These are phyloP conservation scores for Drosophila varians DNA, from an alignment of 1,140 invertebrate genomes.

Conservation along the genomic window DNA sequence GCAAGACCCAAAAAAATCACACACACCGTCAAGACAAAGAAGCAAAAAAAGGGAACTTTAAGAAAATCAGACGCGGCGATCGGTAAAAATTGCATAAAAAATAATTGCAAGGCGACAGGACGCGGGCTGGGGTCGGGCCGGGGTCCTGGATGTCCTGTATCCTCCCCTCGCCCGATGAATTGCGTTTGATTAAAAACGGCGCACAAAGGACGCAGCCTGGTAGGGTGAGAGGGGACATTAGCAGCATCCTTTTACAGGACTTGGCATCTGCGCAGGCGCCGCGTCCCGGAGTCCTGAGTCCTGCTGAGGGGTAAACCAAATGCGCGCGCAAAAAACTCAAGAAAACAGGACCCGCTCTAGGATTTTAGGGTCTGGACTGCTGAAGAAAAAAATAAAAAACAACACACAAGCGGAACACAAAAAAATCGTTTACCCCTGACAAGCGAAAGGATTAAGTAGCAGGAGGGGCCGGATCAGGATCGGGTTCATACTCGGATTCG, in stretches of 20 bases:
- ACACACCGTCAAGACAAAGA: slow-evolving; percentile 10
- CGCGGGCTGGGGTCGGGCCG: slow-evolving; percentile 23
- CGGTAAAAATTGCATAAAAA: slow-evolving; percentile 78
- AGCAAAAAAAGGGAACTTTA: slow-evolving; percentile 38
- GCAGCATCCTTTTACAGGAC: slow-evolving; percentile 77
- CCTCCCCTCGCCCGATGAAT: slow-evolving; percentile 30
- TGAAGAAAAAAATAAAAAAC: slow-evolving; percentile 22
- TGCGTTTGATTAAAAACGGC: slow-evolving; percentile 64
- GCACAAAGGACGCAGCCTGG: slow-evolving; percentile 48
- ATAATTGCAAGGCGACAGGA: slow-evolving; percentile 71
- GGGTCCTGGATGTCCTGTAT: slow-evolving; percentile 14
- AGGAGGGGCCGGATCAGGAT: slow-evolving; percentile 1
- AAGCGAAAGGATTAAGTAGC: slow-evolving; percentile 38
- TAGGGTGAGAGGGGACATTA: slow-evolving; percentile 50
- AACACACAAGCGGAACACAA: slow-evolving; percentile 27
- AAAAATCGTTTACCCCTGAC: slow-evolving; percentile 45
- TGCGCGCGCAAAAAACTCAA: slow-evolving; percentile 70
- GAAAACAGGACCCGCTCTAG: slow-evolving; percentile 6
- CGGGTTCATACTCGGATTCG: neutral
- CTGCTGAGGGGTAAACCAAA: slow-evolving; percentile 49
- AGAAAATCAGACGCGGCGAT: slow-evolving; percentile 57
- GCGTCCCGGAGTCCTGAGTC: slow-evolving; percentile 14
- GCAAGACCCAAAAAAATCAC: slow-evolving; percentile 34
- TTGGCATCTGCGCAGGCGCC: slow-evolving; percentile 68
- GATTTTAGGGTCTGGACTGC: neutral